Evolutionary conservation across 2,113 vertebrate species (phyloP), one percentile per base, ranked within the genome.

Genomic region (Tilapia sparmanii): DNA sequence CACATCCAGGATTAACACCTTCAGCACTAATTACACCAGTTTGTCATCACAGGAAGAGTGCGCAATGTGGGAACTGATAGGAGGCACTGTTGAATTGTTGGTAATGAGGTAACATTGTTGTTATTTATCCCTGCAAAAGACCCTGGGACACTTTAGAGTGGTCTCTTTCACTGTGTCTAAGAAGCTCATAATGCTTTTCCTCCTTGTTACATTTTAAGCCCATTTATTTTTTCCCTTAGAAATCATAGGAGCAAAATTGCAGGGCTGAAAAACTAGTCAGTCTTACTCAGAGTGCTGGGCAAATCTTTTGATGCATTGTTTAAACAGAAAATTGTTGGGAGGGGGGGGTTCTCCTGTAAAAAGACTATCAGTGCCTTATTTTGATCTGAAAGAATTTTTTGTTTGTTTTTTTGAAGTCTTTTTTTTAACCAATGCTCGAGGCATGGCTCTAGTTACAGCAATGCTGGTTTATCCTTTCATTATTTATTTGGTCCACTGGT

Each of bases 1-100:
- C 86, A 82, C 71, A 84, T 83, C 31, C 33, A 24, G 90, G 89
- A 88, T 94, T 93, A 93, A 82, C 89, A 90, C 85, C 82, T 91
- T 92, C 78, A 61, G 33, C 11, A 10, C 71, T 93, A 89, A 95
- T 93, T 52, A 88, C 82, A 63, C 24, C 88, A 81, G 71, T 81
- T 80, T 91, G 89, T 89, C 81, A 90, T 87, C 89, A 73, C 47
- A 8, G 76, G 76, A 76, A 86, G 86, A 84, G 68, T 86, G 84
- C 61, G 86, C 7, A 59, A 89, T 86, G 61, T 88, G 68, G 52
- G 87, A 86, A 79, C 52, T 66, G 71, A 84, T 33, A 52, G 38
- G 10, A 88, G 68, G 53, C 54, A 80, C n/a, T 78, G 81, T 52
- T 91, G 52, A 90, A 91, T 87, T 55, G 57, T 57, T 73, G 66